Conservation (phyloP, 2,113 vertebrate species). For the Callipepla californica region DNA sequence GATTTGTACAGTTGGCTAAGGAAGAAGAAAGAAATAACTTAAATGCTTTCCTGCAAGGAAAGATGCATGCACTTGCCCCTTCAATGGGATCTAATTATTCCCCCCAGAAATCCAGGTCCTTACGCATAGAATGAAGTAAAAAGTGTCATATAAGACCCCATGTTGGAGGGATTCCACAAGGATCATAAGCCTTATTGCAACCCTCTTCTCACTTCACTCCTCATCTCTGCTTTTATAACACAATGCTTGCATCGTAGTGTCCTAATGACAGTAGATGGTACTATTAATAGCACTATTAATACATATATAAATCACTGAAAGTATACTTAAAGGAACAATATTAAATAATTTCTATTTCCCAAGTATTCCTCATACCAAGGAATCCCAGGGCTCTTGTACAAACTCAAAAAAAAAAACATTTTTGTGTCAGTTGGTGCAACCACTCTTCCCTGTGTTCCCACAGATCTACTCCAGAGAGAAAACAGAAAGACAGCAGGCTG, state of each 20-base stretch:
- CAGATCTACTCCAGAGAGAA: background rate
- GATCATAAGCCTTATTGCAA: background rate
- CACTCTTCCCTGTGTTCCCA: background rate
- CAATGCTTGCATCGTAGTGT: background rate
- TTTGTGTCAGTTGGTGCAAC: background rate
- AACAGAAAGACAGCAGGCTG: background rate
- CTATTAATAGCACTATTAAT: constrained; percentile 23
- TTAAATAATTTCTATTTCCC: background rate
- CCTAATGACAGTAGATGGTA: constrained; percentile 27
- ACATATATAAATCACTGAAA: background rate
- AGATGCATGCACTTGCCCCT: fast-evolving
- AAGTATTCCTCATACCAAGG: background rate
- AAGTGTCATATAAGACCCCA: background rate
- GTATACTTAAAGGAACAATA: background rate
- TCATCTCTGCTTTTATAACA: background rate
- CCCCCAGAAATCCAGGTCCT: background rate
- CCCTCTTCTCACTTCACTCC: background rate
- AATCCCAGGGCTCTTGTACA: background rate
- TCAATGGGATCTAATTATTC: background rate
- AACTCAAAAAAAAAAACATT: background rate
- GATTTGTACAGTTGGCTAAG: background rate
- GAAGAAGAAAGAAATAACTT: background rate
- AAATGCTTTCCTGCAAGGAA: background rate
- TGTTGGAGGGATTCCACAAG: background rate
- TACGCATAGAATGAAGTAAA: background rate